These are phyloP conservation scores for Diadema setosum DNA, from an alignment of 35 echinoderm and acorn worm species.

Conservation along the genomic window DNA sequence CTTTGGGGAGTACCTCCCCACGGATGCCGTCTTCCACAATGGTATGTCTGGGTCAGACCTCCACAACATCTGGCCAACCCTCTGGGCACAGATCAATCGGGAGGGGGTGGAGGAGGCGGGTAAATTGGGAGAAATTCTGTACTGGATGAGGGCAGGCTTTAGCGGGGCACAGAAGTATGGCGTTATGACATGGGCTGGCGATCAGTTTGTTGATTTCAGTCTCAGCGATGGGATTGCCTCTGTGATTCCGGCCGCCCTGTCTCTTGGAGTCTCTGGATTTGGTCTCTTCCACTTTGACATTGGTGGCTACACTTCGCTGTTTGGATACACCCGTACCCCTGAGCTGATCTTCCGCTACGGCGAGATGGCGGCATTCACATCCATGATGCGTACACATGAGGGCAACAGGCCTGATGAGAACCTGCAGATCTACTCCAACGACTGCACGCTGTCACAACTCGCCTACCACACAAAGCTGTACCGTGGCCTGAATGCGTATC, in stretches of 20 bases:
- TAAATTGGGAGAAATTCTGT: constrained; percentile 73
- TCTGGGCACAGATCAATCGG: constrained; percentile 83
- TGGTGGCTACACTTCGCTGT: constrained; percentile 91
- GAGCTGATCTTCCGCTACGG: constrained; percentile 86
- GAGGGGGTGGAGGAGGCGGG: constrained; percentile 85
- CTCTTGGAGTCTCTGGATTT: constrained; percentile 74
- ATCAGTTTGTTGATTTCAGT: constrained; percentile 93
- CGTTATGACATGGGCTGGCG: constrained; percentile 82
- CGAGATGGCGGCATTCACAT: constrained; percentile 86
- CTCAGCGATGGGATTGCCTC: constrained; percentile 85
- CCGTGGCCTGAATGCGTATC: constrained; percentile 53
- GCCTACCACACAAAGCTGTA: constrained; percentile 61
- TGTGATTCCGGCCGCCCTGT: constrained; percentile 88
- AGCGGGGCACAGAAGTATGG: constrained; percentile 69
- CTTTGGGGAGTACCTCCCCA: constrained; percentile 94
- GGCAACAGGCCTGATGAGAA: constrained; percentile 85
- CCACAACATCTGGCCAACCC: constrained; percentile 87
- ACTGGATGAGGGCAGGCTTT: constrained; percentile 97
- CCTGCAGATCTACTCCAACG: constrained; percentile 83
- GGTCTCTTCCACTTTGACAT: constrained; percentile 92
- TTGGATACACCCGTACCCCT: constrained; percentile 70
- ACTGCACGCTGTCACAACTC: constrained; percentile 44
- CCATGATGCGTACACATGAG: constrained; percentile 95
- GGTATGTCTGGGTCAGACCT: constrained; percentile 63
- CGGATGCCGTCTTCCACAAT: constrained; percentile 77